Base-by-base conservation (phyloP, 2,797 vertebrate species). In the Enteromius fasciolatus region DNA sequence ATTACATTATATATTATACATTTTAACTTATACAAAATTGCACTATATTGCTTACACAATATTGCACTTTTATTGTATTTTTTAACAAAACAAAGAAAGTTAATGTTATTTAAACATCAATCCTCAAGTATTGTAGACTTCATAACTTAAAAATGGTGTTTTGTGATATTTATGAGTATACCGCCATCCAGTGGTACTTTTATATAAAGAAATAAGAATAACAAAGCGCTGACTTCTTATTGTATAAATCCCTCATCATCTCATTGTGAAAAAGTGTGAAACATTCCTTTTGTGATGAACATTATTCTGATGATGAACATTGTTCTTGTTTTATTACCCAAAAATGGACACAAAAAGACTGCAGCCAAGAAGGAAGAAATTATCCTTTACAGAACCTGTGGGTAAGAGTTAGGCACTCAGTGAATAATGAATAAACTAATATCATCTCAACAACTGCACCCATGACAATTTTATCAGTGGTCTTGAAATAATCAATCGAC, bases 291-390 rank as follows among this genome's bases (percentile, higher is more conserved):
- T 7, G 31, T 63, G 50, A 74, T 23, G 8, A n/a, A 52, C 23
- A 46, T 18, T 59, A 31, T 61, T 25, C 11, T 25, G 23, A 59
- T 14, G 11, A 52, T 23, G n/a, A 39, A 39, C 7, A 72, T 12
- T 14, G 69, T 57, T 69, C 28, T 61, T 17, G 2, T 82, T 59
- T 69, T 44, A 81, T 74, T 75, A 86, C 50, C 81, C 84, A 46
- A 83, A 87, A 31, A 86, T 54, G 33, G 82, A 87, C 25, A 83
- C 67, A 83, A 86, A 81, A 46, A 89, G 76, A 74, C 81, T 83
- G 83, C 88, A 89, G 76, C 83, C 67, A n/a, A 90, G 80, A 20
- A 90, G 80, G 48, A 86, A 31, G 69, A 87, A 75, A 44, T 84
- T 52, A 33, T 82, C 82, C 50, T 85, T 77, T 80, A 64, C 68